Percentiles rank a stretch among this genome's conserved stretches.
Conservation (phyloP, 2,113 vertebrate species). For the Chaenocephalus aceratus region DNA sequence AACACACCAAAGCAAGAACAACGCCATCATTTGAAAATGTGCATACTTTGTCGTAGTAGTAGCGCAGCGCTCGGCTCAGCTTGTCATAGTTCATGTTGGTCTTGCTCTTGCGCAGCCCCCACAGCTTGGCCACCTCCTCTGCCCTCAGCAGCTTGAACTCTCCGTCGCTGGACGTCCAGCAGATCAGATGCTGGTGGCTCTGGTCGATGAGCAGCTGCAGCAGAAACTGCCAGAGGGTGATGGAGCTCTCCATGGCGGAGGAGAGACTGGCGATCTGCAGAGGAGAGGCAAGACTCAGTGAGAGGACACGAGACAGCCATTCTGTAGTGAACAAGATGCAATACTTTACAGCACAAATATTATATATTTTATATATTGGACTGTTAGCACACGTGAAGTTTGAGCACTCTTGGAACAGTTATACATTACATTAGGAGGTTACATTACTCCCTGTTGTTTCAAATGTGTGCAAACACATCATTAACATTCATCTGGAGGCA, state of each 20-base stretch:
- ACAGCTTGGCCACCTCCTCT: constrained; percentile 98
- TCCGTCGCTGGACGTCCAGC: constrained; percentile 97
- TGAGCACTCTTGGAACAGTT: too few species aligned
- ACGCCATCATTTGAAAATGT: not conserved
- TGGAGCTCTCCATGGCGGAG: constrained; percentile 94
- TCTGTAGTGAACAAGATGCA: not conserved
- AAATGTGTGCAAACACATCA: not conserved
- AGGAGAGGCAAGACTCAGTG: not conserved
- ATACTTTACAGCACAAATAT: not conserved
- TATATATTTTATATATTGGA: too few species aligned
- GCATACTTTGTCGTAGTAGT: constrained; percentile 95
- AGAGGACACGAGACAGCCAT: not conserved
- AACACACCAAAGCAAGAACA: not conserved
- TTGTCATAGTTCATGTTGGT: constrained; percentile 97
- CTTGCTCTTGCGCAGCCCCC: constrained; percentile 99
- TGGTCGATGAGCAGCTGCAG: constrained; percentile 97
- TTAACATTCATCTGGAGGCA: too few species aligned
- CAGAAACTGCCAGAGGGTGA: constrained; percentile 99
- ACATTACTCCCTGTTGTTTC: not conserved
- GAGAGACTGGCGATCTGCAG: constrained; percentile 32
- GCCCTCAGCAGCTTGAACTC: constrained; percentile 99
- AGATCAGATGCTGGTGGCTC: constrained; percentile 97
- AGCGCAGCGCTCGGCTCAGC: constrained; percentile 95
- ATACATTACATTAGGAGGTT: too few species aligned
- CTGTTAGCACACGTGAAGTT: too few species aligned